Evolutionary conservation across 2,797 vertebrate species (phyloP).

Genomic region (Catostomus latipinnis): DNA sequence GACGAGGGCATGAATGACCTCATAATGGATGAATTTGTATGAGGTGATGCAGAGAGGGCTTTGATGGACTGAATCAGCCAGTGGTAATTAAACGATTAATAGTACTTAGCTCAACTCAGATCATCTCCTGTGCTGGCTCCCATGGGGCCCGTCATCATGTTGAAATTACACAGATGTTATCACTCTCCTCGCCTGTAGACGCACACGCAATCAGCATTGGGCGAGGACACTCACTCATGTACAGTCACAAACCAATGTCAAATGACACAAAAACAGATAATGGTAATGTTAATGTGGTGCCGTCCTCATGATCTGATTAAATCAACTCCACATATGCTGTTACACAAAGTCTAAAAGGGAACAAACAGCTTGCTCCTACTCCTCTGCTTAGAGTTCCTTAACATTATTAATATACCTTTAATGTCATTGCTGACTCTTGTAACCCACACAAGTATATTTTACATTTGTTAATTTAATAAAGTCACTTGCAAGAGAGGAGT

Average conservation of each 20-base stretch:
- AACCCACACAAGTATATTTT: not conserved
- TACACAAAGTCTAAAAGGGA: not conserved
- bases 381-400: not conserved
- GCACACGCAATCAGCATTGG: slow-evolving; percentile 45
- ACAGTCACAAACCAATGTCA: slow-evolving; percentile 17
- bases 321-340: not conserved
- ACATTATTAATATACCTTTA: no score
- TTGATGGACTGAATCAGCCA: slow-evolving; percentile 64
- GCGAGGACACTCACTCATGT: slow-evolving; percentile 27
- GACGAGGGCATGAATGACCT: slow-evolving; percentile 54
- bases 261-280: slow-evolving; percentile 43
- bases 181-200: slow-evolving; percentile 46
- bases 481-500: not conserved
- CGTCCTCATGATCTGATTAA: slow-evolving; percentile 29
- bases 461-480: not conserved
- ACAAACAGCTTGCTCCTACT: not conserved
- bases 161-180: slow-evolving; percentile 63
- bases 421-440: not conserved
- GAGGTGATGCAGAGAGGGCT: slow-evolving; percentile 52
- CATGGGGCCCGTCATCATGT: slow-evolving; percentile 58
- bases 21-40: slow-evolving; percentile 58
- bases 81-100: slow-evolving; percentile 65
- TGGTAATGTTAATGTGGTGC: slow-evolving; percentile 5
- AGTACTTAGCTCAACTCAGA: slow-evolving; percentile 63
- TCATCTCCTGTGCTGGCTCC: slow-evolving; percentile 59